Conservation (phyloP, 2,113 vertebrate species). For the Bagarius yarrelli region DNA sequence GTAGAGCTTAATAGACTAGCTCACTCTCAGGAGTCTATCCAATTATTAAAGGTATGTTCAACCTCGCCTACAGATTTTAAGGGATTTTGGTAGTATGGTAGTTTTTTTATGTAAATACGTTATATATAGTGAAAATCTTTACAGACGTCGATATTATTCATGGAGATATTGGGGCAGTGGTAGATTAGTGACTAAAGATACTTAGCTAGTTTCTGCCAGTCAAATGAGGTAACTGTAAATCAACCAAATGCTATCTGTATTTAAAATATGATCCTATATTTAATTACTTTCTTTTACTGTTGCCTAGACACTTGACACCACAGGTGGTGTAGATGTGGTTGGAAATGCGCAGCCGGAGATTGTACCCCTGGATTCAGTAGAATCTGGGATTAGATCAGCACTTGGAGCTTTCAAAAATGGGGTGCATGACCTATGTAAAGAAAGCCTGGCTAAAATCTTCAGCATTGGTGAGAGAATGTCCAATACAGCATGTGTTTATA, state of each 20-base stretch:
- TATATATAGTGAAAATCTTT: not conserved
- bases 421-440: constrained; percentile 60
- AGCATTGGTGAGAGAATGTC: constrained; percentile 57
- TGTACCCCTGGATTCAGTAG: constrained; percentile 35
- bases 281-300: not conserved
- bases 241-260: not conserved
- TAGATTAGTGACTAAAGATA: not conserved
- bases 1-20: constrained; percentile 63
- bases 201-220: not conserved
- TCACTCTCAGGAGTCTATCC: constrained; percentile 60
- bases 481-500: not conserved
- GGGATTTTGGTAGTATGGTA: not conserved
- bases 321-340: constrained; percentile 40
- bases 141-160: not conserved
- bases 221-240: not conserved
- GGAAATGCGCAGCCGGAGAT: constrained; percentile 8
- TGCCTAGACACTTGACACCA: constrained; percentile 58
- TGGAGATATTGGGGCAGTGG: not conserved
- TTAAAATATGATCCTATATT: not conserved
- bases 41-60: constrained; percentile 66
- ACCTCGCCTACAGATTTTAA: no score
- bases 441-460: constrained; percentile 56
- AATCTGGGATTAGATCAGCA: constrained; percentile 50
- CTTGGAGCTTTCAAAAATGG: constrained; percentile 60
- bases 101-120: not conserved